Evolutionary conservation across 1,140 invertebrate genomes (phyloP).

Genomic region (Rhopalosiphum maidis): DNA sequence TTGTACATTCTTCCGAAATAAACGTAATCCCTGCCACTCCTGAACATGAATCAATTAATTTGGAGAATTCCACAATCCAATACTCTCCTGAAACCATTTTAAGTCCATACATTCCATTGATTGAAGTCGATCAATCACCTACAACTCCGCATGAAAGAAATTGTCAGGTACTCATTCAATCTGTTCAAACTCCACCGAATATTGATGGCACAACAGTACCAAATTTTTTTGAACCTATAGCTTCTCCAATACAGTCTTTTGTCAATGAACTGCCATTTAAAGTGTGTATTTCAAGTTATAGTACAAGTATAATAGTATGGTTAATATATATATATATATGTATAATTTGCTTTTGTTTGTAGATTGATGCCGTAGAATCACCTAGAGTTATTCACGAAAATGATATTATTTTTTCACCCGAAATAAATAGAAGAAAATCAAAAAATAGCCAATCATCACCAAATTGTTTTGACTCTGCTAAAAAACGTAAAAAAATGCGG

Average conservation of each 20-base stretch:
- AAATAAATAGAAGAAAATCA: background rate
- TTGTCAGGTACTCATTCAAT: background rate
- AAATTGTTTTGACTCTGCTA: conserved; percentile 28
- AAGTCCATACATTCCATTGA: background rate
- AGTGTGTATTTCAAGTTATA: background rate
- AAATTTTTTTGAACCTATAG: background rate
- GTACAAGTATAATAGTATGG: background rate
- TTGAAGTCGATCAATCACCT: conserved; percentile 40
- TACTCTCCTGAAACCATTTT: background rate
- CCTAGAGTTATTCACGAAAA: background rate
- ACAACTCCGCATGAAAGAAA: background rate
- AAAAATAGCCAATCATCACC: conserved; percentile 15
- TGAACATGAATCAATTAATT: background rate
- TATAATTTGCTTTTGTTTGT: background rate
- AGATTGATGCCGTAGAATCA: conserved; percentile 43
- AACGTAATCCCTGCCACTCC: conserved; percentile 10
- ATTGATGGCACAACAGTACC: background rate
- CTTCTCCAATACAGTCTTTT: background rate
- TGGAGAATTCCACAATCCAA: background rate
- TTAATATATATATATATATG: background rate
- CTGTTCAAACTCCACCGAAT: background rate
- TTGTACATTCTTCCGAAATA: conserved; percentile 23
- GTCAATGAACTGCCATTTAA: background rate
- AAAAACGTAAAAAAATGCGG: conserved; percentile 50
- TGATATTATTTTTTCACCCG: background rate